Percentiles rank a stretch among this genome's conserved stretches.
These are phyloP conservation scores for Agriotes lineatus DNA, from an alignment of 2,888 invertebrate genomes.

Conservation along the genomic window DNA sequence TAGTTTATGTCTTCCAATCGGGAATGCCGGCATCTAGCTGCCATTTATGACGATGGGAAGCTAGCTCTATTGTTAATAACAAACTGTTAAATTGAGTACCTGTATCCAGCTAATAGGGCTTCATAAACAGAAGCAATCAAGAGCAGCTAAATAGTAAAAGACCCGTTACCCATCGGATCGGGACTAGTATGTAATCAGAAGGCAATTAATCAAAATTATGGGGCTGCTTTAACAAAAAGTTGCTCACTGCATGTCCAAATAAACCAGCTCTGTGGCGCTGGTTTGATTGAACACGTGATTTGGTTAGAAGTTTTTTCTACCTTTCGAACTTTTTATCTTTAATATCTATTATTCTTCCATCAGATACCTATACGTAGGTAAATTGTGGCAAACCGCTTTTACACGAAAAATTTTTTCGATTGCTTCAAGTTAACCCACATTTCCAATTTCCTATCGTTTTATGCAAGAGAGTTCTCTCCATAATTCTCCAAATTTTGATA, in stretches of 20 bases:
- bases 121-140: constrained; percentile 34
- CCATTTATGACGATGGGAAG: not conserved
- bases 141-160: constrained; percentile 26
- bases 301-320: too few species aligned
- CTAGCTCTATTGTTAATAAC: constrained; percentile 14
- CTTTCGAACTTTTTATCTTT: too few species aligned
- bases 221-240: constrained; percentile 19
- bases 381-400: too few species aligned
- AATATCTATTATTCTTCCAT: too few species aligned
- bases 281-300: too few species aligned
- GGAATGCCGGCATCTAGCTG: not conserved
- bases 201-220: constrained; percentile 37
- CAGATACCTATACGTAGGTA: too few species aligned
- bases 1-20: not conserved
- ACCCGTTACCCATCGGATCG: constrained; percentile 32
- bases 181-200: constrained; percentile 27
- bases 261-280: too few species aligned
- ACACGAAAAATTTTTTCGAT: too few species aligned
- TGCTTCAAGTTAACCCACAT: too few species aligned
- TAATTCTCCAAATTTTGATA: too few species aligned
- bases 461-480: too few species aligned
- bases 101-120: constrained; percentile 20
- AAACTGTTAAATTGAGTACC: constrained; percentile 22
- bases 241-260: not conserved
- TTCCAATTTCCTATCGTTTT: too few species aligned